Evolutionary conservation across 2,888 invertebrate species (phyloP), one percentile per base, ranked within the genome.

Genomic region (Brachyopa scutellaris): DNA sequence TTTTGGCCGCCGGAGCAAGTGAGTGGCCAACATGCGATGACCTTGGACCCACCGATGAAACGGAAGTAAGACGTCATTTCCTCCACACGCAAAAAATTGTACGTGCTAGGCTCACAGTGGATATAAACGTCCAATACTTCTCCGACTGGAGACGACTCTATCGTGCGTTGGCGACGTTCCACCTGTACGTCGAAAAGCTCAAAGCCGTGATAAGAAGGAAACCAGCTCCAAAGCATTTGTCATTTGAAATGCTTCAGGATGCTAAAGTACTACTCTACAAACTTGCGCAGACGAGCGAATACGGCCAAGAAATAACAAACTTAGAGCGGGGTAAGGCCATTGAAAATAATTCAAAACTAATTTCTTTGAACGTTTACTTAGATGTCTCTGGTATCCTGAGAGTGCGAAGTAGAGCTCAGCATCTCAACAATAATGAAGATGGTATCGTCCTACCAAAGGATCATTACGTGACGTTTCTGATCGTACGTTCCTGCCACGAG

Each of bases 401-500:
- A 36, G 31, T 19, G 6, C 21, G 45, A 9, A 64, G 83, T 9
- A 51, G 76, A 69, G 69, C 66, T 0, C 17, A 73, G n/a, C 19
- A 53, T 19, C 40, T 84, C 2, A 45, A 73, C 13, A 84, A 77
- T 17, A 64, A 74, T 23, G 40, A 74, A 13, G 51, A 70, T 33
- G 53, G 21, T 29, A 69, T 61, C 2, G 6, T 55, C 0, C 7
- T 67, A 6, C 59, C 42, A 5, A 47, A 11, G 9, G 51, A 17
- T 17, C 83, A 79, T 47, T 69, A 79, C 17, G 51, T 76, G 1
- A 72, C 67, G 15, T 83, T 80, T 26, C 51, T 73, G 0, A 36
- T 84, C 6, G 69, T 67, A 0, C 84, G 73, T 23, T 57, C 9
- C 26, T 51, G 19, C 2, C 84, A 83, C 31, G 74, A 80, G 11